Percentiles rank a stretch among this genome's conserved stretches.
These are phyloP conservation scores for Argyresthia albistria DNA, from an alignment of 2,888 invertebrate species.

Conservation along the genomic window DNA sequence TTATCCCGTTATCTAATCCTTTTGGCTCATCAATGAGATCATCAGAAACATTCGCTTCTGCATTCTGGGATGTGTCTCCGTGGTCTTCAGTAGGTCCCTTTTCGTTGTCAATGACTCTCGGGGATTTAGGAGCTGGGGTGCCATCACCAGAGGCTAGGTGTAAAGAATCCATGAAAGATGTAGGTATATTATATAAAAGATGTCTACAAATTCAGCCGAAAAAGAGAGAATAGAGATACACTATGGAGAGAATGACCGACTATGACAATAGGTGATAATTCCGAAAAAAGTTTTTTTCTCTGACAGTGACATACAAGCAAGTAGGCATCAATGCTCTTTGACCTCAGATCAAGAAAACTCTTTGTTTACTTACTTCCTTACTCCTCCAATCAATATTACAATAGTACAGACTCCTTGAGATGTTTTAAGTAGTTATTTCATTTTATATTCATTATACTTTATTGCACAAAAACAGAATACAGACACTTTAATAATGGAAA, in stretches of 20 bases:
- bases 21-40: background rate
- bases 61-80: constrained; percentile 1
- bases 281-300: background rate
- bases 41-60: constrained; percentile 4
- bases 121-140: background rate
- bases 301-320: background rate
- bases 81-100: background rate
- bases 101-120: background rate
- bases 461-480: no score
- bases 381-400: no score
- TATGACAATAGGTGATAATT: background rate
- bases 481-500: no score
- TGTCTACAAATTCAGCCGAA: no score
- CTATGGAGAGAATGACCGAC: no score
- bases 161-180: constrained; percentile 4
- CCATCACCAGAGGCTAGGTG: constrained; percentile 9
- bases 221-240: no score
- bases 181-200: background rate
- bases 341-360: no score
- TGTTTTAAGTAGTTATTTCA: no score
- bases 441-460: no score
- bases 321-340: no score
- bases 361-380: no score
- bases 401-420: no score
- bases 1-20: constrained; percentile 16